phyloP scores from a whole-genome alignment of 1,140 invertebrate genomes.

The Archivesica marissinica region DNA sequence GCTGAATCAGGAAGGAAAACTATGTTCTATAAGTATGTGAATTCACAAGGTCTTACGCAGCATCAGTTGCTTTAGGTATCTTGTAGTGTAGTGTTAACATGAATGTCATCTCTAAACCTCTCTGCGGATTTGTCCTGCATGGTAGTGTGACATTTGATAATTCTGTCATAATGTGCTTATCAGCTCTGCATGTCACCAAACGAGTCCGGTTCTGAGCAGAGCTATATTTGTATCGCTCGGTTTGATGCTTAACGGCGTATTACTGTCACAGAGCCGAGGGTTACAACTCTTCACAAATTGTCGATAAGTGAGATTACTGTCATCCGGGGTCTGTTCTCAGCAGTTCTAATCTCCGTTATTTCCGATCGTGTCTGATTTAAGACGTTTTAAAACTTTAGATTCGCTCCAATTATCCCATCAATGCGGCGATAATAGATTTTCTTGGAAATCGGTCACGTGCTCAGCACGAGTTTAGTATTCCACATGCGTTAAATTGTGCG shows the following conservation, averaged over 20 bases:
- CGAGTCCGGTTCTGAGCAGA: too few relatives aligned
- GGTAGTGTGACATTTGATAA: too few relatives aligned
- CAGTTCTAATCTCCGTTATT: slow-evolving; percentile 29
- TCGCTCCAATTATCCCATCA: slow-evolving; percentile 34
- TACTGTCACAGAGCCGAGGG: slow-evolving; percentile 1
- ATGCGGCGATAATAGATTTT: slow-evolving; percentile 21
- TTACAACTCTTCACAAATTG: background rate
- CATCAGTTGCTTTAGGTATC: too few relatives aligned
- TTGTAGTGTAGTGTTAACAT: too few relatives aligned
- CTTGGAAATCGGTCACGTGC: slow-evolving; percentile 10
- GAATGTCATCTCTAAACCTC: too few relatives aligned
- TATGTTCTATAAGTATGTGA: too few relatives aligned
- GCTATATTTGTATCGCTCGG: too few relatives aligned
- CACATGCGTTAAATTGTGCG: background rate
- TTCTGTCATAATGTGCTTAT: too few relatives aligned
- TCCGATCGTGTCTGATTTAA: slow-evolving; percentile 26
- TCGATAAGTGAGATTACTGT: slow-evolving; percentile 14
- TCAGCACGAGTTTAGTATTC: background rate
- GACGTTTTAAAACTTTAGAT: slow-evolving; percentile 49
- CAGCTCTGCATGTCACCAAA: too few relatives aligned
- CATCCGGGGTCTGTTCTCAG: background rate
- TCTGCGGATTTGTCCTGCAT: too few relatives aligned
- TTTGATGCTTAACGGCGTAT: background rate
- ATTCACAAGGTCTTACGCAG: too few relatives aligned
- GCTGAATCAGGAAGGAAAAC: too few relatives aligned